A percentile compares a stretch with the other conserved stretches of the same genome.
Evolutionary conservation across 2,797 vertebrate genomes (phyloP).

Genomic region (Buphagus erythrorhynchus): DNA sequence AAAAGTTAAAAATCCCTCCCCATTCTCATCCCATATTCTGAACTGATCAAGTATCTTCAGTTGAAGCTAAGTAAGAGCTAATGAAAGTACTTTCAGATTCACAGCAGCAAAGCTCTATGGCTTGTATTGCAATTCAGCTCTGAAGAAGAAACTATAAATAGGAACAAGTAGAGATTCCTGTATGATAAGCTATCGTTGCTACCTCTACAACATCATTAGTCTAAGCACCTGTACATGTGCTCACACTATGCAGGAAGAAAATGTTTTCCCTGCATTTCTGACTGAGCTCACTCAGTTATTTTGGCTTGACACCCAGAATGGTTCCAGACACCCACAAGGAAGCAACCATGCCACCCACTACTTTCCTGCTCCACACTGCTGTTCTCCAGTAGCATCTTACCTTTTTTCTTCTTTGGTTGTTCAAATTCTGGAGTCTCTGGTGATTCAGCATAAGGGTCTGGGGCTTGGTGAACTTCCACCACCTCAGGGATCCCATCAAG

Average conservation of each 20-base stretch:
- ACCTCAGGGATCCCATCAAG: slow-evolving; percentile 88
- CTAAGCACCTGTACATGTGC: not conserved
- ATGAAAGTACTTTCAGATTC: not conserved
- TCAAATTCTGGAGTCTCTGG: slow-evolving; percentile 75
- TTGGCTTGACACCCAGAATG: not conserved
- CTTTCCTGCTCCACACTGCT: not conserved
- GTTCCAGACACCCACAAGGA: not conserved
- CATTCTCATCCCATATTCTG: not conserved
- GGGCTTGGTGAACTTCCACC: slow-evolving; percentile 81
- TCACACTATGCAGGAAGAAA: not conserved
- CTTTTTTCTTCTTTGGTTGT: slow-evolving; percentile 89
- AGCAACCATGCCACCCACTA: rapidly evolving
- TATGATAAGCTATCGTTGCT: not conserved
- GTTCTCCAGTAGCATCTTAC: slow-evolving; percentile 58
- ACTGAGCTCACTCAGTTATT: not conserved
- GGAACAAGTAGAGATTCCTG: not conserved
- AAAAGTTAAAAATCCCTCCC: not conserved
- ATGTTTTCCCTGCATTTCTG: not conserved
- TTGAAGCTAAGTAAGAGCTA: not conserved
- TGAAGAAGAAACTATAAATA: not conserved
- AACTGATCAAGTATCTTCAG: not conserved
- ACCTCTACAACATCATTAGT: not conserved
- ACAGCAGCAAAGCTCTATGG: not conserved
- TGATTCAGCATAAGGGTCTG: slow-evolving; percentile 75
- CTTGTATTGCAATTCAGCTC: not conserved